Evolutionary conservation across 2,797 vertebrate genomes (phyloP), one percentile per base, ranked within the genome.

Genomic region (Manis pentadactyla): DNA sequence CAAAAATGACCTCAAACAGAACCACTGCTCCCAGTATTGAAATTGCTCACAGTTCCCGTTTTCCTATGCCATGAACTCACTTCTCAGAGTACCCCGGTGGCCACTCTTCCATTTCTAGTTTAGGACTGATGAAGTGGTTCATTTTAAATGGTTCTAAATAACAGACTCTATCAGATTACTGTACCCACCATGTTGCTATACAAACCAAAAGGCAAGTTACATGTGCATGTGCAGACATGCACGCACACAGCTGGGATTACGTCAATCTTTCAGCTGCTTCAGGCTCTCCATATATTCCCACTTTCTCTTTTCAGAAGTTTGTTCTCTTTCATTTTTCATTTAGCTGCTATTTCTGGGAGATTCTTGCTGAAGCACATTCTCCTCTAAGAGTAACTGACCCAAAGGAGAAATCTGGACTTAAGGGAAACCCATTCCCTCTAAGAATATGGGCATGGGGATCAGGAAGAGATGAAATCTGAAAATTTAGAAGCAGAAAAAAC

Each of bases 401-500:
- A 34, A 77, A 88, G 14, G 79, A 87, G 14, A 61, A 96, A 74
- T 37, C 31, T 51, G 21, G 49, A 94, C 21, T 61, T 84, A 64
- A 78, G 37, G n/a, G 31, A 81, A 19, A 84, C 15, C 14, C 21
- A 42, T 34, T 97, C 31, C 61, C 51, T 94, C 46, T 25, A 82
- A 88, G 42, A 92, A 95, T 88, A n/a, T 86, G 78, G 37, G 39
- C 19, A 63, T 13, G 23, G 23, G 8, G 18, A 88, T 81, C 31
- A 95, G 29, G 23, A 81, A 89, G 19, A 88, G 49, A 85, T 63
- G 29, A 81, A 88, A 17, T 94, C 42, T 94, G 42, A 94, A 93
- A 92, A 74, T 9, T 55, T 15, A 25, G 21, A 79, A 94, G 83
- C 39, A 90, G 55, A 83, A 64, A 75, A 25, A 73, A 83, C 53